phyloP scores from a whole-genome alignment of 2,113 vertebrate species.

The Nibea coibor region DNA sequence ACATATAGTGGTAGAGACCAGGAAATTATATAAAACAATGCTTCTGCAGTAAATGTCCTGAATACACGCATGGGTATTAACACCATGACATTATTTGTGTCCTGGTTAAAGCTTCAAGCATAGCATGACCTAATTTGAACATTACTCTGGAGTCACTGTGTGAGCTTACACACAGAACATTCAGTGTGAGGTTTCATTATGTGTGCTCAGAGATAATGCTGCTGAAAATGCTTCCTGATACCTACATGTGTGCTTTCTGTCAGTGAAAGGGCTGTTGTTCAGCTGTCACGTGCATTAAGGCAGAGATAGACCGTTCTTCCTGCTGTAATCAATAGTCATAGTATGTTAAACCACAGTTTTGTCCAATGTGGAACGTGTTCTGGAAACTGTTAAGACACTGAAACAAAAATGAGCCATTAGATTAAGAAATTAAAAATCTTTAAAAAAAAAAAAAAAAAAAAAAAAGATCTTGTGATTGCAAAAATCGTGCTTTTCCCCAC shows the following conservation, averaged over 20 bases:
- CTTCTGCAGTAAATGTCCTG: no score
- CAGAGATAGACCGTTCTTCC: slow-evolving; percentile 1
- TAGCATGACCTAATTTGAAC: not conserved
- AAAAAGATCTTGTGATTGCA: slow-evolving; percentile 51
- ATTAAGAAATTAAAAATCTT: no score
- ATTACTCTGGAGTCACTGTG: not conserved
- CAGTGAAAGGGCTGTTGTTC: slow-evolving; percentile 44
- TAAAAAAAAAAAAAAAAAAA: no score
- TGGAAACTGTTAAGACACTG: not conserved
- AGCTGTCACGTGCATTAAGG: slow-evolving; percentile 10
- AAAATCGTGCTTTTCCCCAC: slow-evolving; percentile 1
- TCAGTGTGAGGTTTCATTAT: slow-evolving; percentile 24
- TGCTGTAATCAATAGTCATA: slow-evolving; percentile 1
- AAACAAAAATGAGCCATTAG: not conserved
- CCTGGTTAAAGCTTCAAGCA: not conserved
- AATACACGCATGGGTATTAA: no score
- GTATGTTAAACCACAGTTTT: not conserved
- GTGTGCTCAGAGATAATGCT: slow-evolving; percentile 13
- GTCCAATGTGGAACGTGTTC: not conserved
- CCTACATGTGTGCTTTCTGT: slow-evolving; percentile 26
- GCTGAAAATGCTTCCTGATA: slow-evolving; percentile 19
- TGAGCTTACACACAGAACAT: slow-evolving; percentile 1
- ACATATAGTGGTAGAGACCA: no score
- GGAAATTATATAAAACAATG: no score
- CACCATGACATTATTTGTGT: no score